Evolutionary conservation across 2,797 vertebrate genomes (phyloP).

Genomic region (Alectoris magna): DNA sequence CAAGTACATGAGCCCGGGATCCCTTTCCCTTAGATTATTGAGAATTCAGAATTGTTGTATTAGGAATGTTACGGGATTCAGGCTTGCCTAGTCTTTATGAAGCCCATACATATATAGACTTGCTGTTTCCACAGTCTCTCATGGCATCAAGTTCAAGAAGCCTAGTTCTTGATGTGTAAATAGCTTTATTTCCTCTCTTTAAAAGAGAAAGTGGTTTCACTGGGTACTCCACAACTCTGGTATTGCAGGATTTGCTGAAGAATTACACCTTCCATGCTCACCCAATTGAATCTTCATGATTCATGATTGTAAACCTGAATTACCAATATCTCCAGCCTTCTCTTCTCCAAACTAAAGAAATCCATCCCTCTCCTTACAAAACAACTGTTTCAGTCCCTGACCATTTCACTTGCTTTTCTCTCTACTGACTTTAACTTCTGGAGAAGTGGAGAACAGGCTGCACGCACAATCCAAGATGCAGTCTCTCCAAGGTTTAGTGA

Average conservation of each 20-base stretch:
- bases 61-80: background rate
- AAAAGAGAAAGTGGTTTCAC: background rate
- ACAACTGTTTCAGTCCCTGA: background rate
- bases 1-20: background rate
- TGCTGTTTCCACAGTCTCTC: background rate
- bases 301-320: background rate
- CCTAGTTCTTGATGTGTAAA: background rate
- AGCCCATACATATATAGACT: background rate
- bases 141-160: background rate
- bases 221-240: background rate
- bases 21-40: background rate
- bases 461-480: background rate
- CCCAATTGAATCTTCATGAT: background rate
- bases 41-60: background rate
- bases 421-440: background rate
- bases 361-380: background rate
- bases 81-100: background rate
- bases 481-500: background rate
- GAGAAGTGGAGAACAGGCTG: background rate
- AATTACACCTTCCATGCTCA: background rate
- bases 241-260: background rate
- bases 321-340: background rate
- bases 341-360: background rate
- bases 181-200: background rate
- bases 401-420: background rate